A percentile compares a stretch with the other conserved stretches of the same genome.
Evolutionary conservation across 2,797 vertebrate species (phyloP).

Genomic region (Odontamblyopus lacepedii): DNA sequence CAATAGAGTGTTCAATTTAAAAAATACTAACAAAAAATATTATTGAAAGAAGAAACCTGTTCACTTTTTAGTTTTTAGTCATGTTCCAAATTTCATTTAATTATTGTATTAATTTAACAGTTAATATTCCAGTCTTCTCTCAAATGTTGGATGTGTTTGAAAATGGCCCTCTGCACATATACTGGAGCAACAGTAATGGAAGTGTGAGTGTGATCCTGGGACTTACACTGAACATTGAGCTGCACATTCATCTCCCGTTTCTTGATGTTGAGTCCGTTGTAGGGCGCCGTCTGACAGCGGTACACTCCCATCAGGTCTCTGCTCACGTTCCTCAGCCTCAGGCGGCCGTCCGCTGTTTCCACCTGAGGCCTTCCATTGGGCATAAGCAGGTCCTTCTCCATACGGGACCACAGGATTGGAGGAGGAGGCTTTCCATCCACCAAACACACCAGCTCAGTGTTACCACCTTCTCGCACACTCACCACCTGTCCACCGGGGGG

Average conservation of each 20-base stretch:
- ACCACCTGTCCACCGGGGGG: conserved; percentile 85
- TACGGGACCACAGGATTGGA: conserved; percentile 90
- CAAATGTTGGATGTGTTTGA: too few relatives aligned
- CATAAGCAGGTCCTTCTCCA: conserved; percentile 89
- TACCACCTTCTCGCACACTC: conserved; percentile 86
- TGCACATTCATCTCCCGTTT: conserved; percentile 89
- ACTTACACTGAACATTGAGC: conserved; percentile 96
- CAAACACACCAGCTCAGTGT: conserved; percentile 86
- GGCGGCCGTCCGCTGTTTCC: conserved; percentile 88
- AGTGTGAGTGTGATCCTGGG: neutral
- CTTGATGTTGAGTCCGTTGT: conserved; percentile 97
- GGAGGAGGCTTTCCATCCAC: conserved; percentile 92
- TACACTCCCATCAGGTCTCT: conserved; percentile 91
- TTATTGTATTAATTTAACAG: too few relatives aligned
- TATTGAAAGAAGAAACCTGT: too few relatives aligned
- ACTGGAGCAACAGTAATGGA: neutral
- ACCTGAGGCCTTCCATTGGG: conserved; percentile 78
- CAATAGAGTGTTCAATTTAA: too few relatives aligned
- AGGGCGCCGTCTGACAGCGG: conserved; percentile 93
- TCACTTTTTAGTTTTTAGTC: too few relatives aligned
- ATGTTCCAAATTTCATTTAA: too few relatives aligned
- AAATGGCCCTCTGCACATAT: too few relatives aligned
- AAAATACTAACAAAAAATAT: too few relatives aligned
- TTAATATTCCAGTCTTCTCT: too few relatives aligned
- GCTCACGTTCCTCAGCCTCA: conserved; percentile 85